Evolutionary conservation across 2,797 vertebrate genomes (phyloP), one percentile per base, ranked within the genome.

Genomic region (Alcedo atthis): DNA sequence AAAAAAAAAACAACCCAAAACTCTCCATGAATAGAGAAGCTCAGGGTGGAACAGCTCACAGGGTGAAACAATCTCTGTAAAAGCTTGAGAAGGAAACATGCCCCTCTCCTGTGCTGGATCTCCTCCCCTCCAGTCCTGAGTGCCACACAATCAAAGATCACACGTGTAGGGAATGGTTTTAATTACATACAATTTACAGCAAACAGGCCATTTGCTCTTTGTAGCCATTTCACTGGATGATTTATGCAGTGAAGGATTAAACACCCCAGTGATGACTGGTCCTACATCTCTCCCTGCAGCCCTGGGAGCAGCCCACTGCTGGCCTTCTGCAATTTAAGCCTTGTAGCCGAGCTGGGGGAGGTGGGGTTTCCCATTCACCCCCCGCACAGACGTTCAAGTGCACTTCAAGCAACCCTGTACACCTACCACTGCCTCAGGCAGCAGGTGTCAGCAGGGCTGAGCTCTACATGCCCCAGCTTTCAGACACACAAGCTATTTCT

Each of bases 91-190:
- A 62, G 55, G 33, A 81, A 94, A 78, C 40, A 14, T 46, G 58
- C 43, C 37, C 10, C 70, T 71, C 14, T 66, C 19, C 33, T 30
- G 2, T 5, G 22, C 49, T 30, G 37, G 33, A 14, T 62, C 57
- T 77, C 53, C 61, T 91, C 40, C 57, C 10, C 30, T 66, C 37
- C 2, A 0, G 17, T 15, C 69, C 66, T 5, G 21, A 10, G 22
- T 8, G 20, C 57, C 25, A 11, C 14, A 2, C 30, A 69, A 26
- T 26, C 43, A 35, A 28, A n/a, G 17, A 28, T 4, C 1, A 2
- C 1, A 4, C 0, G 0, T 4, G 24, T 3, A 33, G 49, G 28
- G 22, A 87, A 37, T n/a, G 2, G 6, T 15, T 28, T 22, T n/a
- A n/a, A 46, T 57, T 46, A 37, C 1, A 0, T 9, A 25, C 15